phyloP scores from a whole-genome alignment of 92 coral and sea anemone genomes.

The Plumapathes pennacea region DNA sequence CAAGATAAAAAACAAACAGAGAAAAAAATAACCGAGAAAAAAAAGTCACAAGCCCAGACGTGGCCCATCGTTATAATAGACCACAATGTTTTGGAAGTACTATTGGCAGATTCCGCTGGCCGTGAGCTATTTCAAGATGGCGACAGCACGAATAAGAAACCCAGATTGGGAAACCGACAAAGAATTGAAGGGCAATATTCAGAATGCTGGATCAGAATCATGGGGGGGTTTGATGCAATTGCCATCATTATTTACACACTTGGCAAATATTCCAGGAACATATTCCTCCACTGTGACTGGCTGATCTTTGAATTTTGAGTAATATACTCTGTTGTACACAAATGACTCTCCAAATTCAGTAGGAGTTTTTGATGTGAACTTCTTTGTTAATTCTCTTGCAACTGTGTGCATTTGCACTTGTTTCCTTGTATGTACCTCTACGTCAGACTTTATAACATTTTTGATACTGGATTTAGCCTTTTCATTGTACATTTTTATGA shows the following conservation, averaged over 20 bases:
- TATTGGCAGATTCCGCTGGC: no score
- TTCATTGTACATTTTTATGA: conserved; percentile 52
- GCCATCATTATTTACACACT: conserved; percentile 64
- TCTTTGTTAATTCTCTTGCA: conserved; percentile 51
- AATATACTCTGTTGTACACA: conserved; percentile 55
- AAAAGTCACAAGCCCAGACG: no score
- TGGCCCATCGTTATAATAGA: no score
- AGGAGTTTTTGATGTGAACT: conserved; percentile 40
- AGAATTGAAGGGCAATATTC: no score
- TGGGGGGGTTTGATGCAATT: conserved; percentile 31
- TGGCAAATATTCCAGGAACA: conserved; percentile 60
- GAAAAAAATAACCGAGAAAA: no score
- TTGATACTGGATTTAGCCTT: conserved; percentile 51
- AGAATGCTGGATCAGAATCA: no score
- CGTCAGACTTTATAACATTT: conserved; percentile 25
- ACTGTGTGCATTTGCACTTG: conserved; percentile 80
- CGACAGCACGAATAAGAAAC: no score
- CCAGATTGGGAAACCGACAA: no score
- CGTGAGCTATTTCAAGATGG: no score
- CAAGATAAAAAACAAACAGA: no score
- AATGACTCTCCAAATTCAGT: conserved; percentile 61
- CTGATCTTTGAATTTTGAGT: conserved; percentile 39
- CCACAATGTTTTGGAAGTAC: no score
- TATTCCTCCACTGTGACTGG: conserved; percentile 70
- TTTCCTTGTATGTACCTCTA: conserved; percentile 58